Evolutionary conservation across 2,888 invertebrate genomes (phyloP).

Genomic region (Epistrophella euchroma): DNA sequence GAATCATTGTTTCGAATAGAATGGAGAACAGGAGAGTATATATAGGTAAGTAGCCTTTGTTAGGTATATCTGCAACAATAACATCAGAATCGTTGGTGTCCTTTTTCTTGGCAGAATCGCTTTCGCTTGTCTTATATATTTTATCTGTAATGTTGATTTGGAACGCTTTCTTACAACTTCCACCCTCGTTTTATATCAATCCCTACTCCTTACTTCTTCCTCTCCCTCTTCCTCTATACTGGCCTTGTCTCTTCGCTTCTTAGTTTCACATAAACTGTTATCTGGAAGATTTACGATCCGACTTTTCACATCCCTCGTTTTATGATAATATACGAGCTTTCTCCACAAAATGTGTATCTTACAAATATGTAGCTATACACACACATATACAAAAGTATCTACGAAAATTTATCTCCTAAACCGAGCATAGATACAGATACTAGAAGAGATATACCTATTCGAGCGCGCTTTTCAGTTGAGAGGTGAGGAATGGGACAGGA

Average conservation of each 20-base stretch:
- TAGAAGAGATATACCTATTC: constrained; percentile 61
- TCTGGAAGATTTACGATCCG: constrained; percentile 84
- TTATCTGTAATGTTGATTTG: constrained; percentile 74
- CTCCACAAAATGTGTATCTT: constrained; percentile 78
- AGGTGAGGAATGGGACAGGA: background rate
- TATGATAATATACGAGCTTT: constrained; percentile 84
- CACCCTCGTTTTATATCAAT: constrained; percentile 8
- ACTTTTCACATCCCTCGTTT: constrained; percentile 84
- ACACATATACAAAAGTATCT: constrained; percentile 70
- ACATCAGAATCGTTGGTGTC: constrained; percentile 9
- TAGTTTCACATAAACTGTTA: constrained; percentile 85
- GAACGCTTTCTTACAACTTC: constrained; percentile 54
- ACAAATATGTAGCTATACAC: constrained; percentile 58
- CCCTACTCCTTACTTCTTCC: constrained; percentile 68
- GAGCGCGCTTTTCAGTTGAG: constrained; percentile 28
- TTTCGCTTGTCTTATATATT: constrained; percentile 70
- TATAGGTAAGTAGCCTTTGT: constrained; percentile 23
- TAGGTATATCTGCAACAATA: constrained; percentile 11
- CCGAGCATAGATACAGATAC: constrained; percentile 76
- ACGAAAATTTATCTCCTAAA: constrained; percentile 76
- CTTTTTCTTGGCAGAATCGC: constrained; percentile 41
- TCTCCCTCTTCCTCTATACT: constrained; percentile 76
- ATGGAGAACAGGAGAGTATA: background rate
- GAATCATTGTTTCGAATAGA: constrained; percentile 19
- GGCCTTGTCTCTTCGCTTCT: constrained; percentile 78